Evolutionary conservation across 2,888 invertebrate genomes (phyloP).

Genomic region (Synanthedon vespiformis): DNA sequence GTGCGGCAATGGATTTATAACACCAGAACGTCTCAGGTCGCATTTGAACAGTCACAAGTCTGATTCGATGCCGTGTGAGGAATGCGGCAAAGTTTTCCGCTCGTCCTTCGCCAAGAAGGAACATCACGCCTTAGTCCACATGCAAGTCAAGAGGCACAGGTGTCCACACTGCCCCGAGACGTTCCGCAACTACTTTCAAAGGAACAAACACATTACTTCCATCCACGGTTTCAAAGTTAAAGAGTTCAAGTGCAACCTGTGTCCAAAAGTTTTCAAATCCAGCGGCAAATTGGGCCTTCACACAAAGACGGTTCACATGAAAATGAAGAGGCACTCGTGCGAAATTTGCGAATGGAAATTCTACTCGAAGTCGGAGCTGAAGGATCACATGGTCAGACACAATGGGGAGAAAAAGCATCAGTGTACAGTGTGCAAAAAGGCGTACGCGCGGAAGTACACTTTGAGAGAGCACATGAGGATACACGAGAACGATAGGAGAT

Average conservation of each 20-base stretch:
- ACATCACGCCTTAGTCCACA: constrained; percentile 61
- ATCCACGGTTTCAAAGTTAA: constrained; percentile 49
- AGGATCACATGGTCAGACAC: constrained; percentile 65
- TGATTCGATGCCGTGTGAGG: constrained; percentile 48
- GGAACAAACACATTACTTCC: constrained; percentile 46
- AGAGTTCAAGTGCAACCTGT: constrained; percentile 50
- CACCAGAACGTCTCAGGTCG: constrained; percentile 42
- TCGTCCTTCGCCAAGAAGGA: constrained; percentile 56
- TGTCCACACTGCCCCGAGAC: constrained; percentile 52
- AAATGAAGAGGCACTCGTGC: constrained; percentile 52
- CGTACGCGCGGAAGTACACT: constrained; percentile 58
- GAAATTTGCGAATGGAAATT: constrained; percentile 66
- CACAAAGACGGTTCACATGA: constrained; percentile 50
- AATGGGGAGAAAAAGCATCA: constrained; percentile 61
- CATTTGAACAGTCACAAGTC: constrained; percentile 49
- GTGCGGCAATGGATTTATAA: constrained; percentile 54
- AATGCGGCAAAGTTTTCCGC: constrained; percentile 60
- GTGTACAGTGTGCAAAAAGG: constrained; percentile 61
- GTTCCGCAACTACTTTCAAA: constrained; percentile 54
- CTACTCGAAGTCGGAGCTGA: constrained; percentile 65
- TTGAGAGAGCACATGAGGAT: constrained; percentile 56
- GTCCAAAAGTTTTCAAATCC: constrained; percentile 45
- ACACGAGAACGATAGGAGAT: constrained; percentile 50
- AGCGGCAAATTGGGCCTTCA: constrained; percentile 53
- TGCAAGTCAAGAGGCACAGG: constrained; percentile 48